Percentiles rank a stretch among this genome's conserved stretches.
Conservation (phyloP, 2,888 invertebrate genomes). For the Neoascia interrupta region DNA sequence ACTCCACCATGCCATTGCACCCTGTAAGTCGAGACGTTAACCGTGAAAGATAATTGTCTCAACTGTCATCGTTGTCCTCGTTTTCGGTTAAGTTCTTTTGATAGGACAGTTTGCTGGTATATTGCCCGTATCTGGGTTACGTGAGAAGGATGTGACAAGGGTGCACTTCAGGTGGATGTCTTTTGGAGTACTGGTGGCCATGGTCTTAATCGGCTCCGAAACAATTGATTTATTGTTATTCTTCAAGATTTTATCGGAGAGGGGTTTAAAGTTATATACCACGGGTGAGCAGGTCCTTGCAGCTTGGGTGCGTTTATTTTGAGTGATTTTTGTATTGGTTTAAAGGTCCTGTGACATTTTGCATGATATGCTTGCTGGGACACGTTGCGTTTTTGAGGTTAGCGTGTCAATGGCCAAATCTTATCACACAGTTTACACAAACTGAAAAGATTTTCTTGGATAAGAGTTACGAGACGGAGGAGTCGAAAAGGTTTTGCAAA, state of each 20-base stretch:
- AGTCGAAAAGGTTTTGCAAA: conserved; percentile 71
- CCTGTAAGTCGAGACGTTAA: conserved; percentile 74
- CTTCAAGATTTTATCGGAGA: conserved; percentile 71
- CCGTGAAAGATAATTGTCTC: conserved; percentile 8
- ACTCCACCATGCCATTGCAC: conserved; percentile 80
- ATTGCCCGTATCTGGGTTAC: conserved; percentile 81
- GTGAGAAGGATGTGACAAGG: conserved; percentile 75
- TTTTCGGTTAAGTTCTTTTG: conserved; percentile 76
- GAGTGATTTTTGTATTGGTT: conserved; percentile 24
- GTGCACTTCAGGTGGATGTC: conserved; percentile 76
- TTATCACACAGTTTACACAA: conserved; percentile 73
- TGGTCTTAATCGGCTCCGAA: conserved; percentile 71
- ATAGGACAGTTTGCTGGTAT: conserved; percentile 81
- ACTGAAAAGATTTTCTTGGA: conserved; percentile 75
- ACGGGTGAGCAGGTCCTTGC: conserved; percentile 74
- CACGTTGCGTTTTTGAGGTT: conserved; percentile 73
- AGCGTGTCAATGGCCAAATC: conserved; percentile 76
- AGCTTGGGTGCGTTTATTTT: neutral
- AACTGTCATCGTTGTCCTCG: conserved; percentile 1
- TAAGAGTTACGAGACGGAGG: conserved; percentile 72
- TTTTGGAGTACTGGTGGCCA: conserved; percentile 70
- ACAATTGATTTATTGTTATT: conserved; percentile 72
- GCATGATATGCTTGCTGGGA: conserved; percentile 74
- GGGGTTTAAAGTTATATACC: conserved; percentile 76
- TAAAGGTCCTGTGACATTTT: conserved; percentile 76